phyloP scores from a whole-genome alignment of 2,113 vertebrate species.

The Tupaia chinensis region DNA sequence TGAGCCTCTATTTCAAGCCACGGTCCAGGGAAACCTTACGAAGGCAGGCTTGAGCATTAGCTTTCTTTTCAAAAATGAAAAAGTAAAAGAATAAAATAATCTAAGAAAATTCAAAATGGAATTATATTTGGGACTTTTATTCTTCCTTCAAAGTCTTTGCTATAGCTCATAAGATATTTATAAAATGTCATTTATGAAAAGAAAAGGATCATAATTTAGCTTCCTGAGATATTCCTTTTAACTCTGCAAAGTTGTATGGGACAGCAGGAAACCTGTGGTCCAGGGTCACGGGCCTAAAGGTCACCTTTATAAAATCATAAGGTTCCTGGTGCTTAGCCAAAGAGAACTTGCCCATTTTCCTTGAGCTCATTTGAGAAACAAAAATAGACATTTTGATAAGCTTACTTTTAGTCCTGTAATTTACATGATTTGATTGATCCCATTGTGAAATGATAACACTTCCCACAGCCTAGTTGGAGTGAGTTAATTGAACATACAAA shows the following conservation, averaged over 20 bases:
- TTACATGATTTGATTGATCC: not conserved
- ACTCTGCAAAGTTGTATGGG: not conserved
- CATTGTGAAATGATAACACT: constrained; percentile 62
- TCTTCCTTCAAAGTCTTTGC: constrained; percentile 19
- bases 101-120: not conserved
- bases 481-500: not conserved
- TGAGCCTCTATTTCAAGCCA: not conserved
- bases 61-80: not conserved
- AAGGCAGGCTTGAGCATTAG: not conserved
- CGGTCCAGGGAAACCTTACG: not conserved
- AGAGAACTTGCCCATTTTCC: not conserved
- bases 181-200: constrained; percentile 27
- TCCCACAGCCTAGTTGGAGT: constrained; percentile 42
- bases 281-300: not conserved
- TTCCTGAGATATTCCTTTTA: not conserved
- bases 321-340: not conserved
- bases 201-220: constrained; percentile 14
- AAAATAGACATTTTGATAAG: not conserved
- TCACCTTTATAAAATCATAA: not conserved
- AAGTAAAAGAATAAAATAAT: constrained; percentile 38
- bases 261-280: not conserved
- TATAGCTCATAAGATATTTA: not conserved
- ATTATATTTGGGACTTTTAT: not conserved
- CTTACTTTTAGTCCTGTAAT: not conserved
- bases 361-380: not conserved